phyloP scores from a whole-genome alignment of 2,113 vertebrate genomes.

The Pagrus major region DNA sequence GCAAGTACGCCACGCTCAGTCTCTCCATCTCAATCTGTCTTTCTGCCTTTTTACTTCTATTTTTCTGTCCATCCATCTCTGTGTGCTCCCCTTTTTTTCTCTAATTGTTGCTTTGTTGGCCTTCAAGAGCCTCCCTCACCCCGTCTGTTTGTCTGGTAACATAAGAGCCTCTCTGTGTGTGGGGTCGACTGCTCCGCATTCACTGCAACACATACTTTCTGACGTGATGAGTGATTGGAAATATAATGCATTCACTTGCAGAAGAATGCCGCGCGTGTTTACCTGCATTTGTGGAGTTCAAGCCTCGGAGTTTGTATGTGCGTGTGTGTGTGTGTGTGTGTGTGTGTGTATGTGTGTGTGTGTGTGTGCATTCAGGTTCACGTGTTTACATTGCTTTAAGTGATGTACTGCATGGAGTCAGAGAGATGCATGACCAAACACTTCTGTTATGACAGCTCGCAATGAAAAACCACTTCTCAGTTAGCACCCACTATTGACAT shows the following conservation, averaged over 20 bases:
- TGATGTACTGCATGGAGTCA: slow-evolving; percentile 52
- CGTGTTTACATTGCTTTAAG: slow-evolving; percentile 48
- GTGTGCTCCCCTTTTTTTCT: background rate
- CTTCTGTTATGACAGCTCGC: slow-evolving; percentile 70
- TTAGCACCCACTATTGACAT: slow-evolving; percentile 56
- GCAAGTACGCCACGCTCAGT: slow-evolving; percentile 8
- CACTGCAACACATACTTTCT: slow-evolving; percentile 7
- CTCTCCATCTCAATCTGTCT: slow-evolving; percentile 38
- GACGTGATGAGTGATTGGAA: slow-evolving; percentile 23
- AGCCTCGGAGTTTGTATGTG: background rate
- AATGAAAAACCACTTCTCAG: slow-evolving; percentile 72
- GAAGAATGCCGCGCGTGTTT: slow-evolving; percentile 16
- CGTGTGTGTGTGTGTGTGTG: slow-evolving; percentile 32
- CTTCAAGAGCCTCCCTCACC: slow-evolving; percentile 11
- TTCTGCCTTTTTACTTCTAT: background rate
- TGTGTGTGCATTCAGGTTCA: slow-evolving; percentile 21
- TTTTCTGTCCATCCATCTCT: background rate
- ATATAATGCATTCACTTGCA: slow-evolving; percentile 34
- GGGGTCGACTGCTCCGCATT: slow-evolving; percentile 36
- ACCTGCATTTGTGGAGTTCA: slow-evolving; percentile 3
- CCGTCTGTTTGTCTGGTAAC: slow-evolving; percentile 16
- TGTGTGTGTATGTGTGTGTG: slow-evolving; percentile 4
- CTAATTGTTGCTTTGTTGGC: slow-evolving; percentile 1
- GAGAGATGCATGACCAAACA: slow-evolving; percentile 67
- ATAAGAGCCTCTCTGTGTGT: slow-evolving; percentile 17